phyloP scores from a whole-genome alignment of 1,140 invertebrate genomes.

The Lordiphosa collinella region DNA sequence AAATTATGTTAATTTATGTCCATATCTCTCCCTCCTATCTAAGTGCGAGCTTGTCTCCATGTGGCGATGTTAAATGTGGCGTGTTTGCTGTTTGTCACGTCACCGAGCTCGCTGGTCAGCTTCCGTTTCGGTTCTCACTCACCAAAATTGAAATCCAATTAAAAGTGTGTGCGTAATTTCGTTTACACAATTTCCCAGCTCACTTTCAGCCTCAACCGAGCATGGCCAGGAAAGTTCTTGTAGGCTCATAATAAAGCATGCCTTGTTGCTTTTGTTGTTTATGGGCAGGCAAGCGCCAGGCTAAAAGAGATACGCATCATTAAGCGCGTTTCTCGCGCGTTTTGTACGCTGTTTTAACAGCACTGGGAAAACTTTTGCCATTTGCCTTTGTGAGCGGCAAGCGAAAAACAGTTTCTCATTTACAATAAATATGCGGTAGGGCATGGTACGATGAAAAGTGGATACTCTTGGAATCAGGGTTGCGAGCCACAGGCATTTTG shows the following conservation, averaged over 20 bases:
- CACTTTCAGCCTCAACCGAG: conserved; percentile 60
- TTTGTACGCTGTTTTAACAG: conserved; percentile 24
- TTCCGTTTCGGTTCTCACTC: conserved; percentile 28
- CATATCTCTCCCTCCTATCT: conserved; percentile 31
- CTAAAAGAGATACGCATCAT: conserved; percentile 57
- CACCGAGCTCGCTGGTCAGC: conserved; percentile 15
- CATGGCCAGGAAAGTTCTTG: conserved; percentile 52
- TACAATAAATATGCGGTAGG: too few species aligned
- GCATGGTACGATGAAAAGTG: not conserved
- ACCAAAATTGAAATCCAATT: conserved; percentile 48
- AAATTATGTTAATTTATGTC: conserved; percentile 68
- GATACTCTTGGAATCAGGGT: conserved; percentile 4
- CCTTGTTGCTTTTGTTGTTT: conserved; percentile 74
- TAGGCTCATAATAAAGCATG: conserved; percentile 49
- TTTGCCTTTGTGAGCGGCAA: not conserved
- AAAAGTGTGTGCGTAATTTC: conserved; percentile 65
- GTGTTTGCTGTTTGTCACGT: conserved; percentile 51
- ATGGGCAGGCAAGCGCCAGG: conserved; percentile 37
- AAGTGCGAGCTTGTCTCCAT: not conserved
- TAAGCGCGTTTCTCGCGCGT: conserved; percentile 55
- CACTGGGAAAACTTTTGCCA: conserved; percentile 19
- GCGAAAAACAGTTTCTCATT: too few species aligned
- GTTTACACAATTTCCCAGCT: conserved; percentile 54
- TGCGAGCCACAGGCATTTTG: too few species aligned
- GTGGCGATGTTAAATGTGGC: conserved; percentile 49